These are phyloP conservation scores for Trichoplax adhaerens DNA, from an alignment of 37 sponge, comb jelly and placozoan species.

Conservation along the genomic window DNA sequence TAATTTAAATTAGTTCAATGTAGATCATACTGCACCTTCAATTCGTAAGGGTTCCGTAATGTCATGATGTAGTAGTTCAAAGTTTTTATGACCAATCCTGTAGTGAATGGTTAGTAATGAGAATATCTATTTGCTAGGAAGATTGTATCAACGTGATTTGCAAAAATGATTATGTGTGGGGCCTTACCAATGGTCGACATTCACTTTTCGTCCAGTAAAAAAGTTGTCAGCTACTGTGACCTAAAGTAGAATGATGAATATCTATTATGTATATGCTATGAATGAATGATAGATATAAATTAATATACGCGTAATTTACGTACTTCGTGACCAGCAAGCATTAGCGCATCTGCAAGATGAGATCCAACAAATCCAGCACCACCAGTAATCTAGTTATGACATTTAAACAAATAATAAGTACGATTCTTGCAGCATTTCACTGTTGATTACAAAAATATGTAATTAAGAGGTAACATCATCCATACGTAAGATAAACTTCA, in stretches of 20 bases:
- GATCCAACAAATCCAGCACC: conserved; percentile 91
- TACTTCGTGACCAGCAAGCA: conserved; percentile 68
- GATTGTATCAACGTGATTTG: background rate
- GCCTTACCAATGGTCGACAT: conserved; percentile 64
- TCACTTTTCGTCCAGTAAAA: conserved; percentile 76
- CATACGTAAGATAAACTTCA: no score
- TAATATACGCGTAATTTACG: background rate
- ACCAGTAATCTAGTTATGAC: conserved; percentile 51
- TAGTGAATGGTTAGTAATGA: background rate
- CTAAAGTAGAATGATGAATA: background rate
- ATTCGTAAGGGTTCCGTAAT: conserved; percentile 55
- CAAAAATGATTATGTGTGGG: background rate
- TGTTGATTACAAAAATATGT: no score
- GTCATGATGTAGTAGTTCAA: conserved; percentile 80
- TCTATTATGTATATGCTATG: background rate
- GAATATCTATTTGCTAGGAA: background rate
- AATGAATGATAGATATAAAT: background rate
- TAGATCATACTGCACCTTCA: conserved; percentile 30
- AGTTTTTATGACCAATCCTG: conserved; percentile 81
- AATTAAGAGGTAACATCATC: no score
- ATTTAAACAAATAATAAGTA: no score
- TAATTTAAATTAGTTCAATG: background rate
- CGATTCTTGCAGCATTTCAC: no score
- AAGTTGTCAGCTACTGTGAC: conserved; percentile 79
- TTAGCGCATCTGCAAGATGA: conserved; percentile 63